Evolutionary conservation across 1,140 invertebrate genomes (phyloP).

Genomic region (Megalopta genalis): DNA sequence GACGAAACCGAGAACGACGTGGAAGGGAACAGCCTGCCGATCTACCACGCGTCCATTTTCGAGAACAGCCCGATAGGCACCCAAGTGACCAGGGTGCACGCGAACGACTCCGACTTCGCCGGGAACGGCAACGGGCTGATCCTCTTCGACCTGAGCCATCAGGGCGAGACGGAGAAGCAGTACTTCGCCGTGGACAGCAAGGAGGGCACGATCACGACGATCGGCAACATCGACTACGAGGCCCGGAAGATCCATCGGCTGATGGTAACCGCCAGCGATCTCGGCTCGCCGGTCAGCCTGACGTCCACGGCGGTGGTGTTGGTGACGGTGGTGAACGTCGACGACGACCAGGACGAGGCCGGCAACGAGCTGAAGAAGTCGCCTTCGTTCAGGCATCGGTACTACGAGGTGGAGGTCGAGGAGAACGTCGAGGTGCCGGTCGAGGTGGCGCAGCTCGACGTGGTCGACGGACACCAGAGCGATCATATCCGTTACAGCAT

Average conservation of each 20-base stretch:
- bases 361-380: conserved; percentile 74
- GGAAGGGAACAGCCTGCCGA: conserved; percentile 76
- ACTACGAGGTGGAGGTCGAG: conserved; percentile 89
- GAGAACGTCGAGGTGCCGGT: conserved; percentile 87
- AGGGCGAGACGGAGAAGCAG: conserved; percentile 65
- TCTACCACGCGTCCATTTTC: conserved; percentile 86
- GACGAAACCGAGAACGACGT: conserved; percentile 80
- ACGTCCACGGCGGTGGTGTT: conserved; percentile 88
- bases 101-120: conserved; percentile 91
- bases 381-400: conserved; percentile 86
- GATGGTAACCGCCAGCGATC: conserved; percentile 89
- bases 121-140: conserved; percentile 92
- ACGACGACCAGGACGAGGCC: conserved; percentile 71
- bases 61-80: conserved; percentile 87
- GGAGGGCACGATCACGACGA: conserved; percentile 89
- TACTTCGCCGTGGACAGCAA: conserved; percentile 75
- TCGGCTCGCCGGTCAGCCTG: conserved; percentile 87
- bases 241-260: conserved; percentile 85
- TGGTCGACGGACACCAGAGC: conserved; percentile 82
- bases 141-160: conserved; percentile 84
- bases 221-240: conserved; percentile 88
- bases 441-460: conserved; percentile 85
- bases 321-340: conserved; percentile 85
- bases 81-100: conserved; percentile 86
- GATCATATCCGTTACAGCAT: conserved; percentile 82